Evolutionary conservation across 2,797 vertebrate species (phyloP).

Genomic region (Propithecus deckenii): DNA sequence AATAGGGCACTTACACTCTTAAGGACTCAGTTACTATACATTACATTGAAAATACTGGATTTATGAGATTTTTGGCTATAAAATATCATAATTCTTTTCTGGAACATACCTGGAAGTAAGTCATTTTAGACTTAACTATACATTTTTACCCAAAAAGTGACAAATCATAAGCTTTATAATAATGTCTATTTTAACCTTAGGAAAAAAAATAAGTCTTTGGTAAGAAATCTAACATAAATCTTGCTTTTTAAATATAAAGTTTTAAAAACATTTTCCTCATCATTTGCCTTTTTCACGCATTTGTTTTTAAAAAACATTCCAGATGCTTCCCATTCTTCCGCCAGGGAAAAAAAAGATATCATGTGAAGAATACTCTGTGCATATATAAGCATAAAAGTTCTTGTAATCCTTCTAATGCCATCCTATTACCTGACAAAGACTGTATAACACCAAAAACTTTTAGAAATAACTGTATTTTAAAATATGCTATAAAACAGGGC

Average conservation of each 20-base stretch:
- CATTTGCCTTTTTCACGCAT: background rate
- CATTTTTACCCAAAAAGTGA: background rate
- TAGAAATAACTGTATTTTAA: background rate
- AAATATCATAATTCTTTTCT: background rate
- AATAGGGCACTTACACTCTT: background rate
- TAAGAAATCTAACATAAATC: background rate
- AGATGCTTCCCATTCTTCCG: background rate
- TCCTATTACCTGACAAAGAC: background rate
- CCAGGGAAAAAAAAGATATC: background rate
- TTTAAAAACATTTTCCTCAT: background rate
- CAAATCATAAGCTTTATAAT: background rate
- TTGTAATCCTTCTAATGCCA: background rate
- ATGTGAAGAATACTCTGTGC: background rate
- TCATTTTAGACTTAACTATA: background rate
- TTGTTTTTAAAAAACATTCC: background rate
- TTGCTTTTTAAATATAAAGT: background rate
- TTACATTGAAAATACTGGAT: background rate
- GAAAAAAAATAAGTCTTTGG: background rate
- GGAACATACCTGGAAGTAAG: background rate
- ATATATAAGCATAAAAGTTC: background rate
- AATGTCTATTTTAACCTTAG: background rate
- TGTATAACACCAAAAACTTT: background rate
- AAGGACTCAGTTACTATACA: background rate
- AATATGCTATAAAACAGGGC: background rate
- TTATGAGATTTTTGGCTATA: background rate